Percentiles rank a stretch among this genome's conserved stretches.
Conservation (phyloP, 1,140 invertebrate species). For the Drosophila pectinifera region DNA sequence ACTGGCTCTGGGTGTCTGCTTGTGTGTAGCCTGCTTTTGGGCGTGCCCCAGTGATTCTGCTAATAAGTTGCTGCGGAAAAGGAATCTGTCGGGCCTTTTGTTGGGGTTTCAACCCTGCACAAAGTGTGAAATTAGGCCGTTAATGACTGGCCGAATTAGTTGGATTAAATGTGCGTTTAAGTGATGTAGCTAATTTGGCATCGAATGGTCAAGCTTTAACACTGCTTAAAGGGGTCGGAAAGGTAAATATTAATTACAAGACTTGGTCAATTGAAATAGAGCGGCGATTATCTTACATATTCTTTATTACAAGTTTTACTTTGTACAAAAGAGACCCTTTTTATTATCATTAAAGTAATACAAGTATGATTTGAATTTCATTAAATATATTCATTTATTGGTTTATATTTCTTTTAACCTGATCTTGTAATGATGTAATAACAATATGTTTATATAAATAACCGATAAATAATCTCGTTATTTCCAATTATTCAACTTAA, state of each 20-base stretch:
- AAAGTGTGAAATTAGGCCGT: slow-evolving; percentile 33
- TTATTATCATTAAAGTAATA: no score
- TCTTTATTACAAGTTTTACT: accelerated
- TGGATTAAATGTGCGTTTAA: slow-evolving; percentile 30
- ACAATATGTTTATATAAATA: background rate
- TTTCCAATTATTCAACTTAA: background rate
- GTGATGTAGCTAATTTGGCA: slow-evolving; percentile 20
- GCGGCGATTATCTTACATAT: no score
- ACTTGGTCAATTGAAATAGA: background rate
- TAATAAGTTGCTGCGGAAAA: slow-evolving; percentile 44
- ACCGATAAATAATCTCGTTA: background rate
- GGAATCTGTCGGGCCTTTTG: slow-evolving; percentile 28
- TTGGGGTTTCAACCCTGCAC: slow-evolving; percentile 7
- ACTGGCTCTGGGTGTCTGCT: background rate
- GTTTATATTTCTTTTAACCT: no score
- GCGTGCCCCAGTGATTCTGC: slow-evolving; percentile 59
- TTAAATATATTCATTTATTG: no score
- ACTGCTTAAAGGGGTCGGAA: background rate
- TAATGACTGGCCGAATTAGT: slow-evolving; percentile 40
- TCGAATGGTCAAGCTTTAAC: background rate
- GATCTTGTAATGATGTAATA: background rate
- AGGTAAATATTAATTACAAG: background rate
- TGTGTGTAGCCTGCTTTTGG: slow-evolving; percentile 44
- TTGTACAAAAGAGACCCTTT: background rate
- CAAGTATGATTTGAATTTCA: no score